Conservation (phyloP, 1,140 invertebrate species). For the Augochlora pura region DNA sequence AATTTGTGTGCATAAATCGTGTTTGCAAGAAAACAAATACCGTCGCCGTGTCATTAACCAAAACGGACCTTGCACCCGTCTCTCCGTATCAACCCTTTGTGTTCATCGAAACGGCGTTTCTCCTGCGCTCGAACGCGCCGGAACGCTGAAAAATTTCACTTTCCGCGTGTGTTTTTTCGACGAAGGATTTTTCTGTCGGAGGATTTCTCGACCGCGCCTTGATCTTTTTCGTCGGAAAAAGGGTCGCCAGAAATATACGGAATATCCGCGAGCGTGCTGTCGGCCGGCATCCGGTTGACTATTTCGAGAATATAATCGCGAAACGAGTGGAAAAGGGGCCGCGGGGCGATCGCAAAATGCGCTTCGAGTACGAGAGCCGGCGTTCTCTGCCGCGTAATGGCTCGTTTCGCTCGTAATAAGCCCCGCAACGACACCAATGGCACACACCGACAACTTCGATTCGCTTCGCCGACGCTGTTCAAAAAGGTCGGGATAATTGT, state of each 20-base stretch:
- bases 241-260: slow-evolving; percentile 74
- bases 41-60: background rate
- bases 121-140: too few relatives aligned
- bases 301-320: slow-evolving; percentile 78
- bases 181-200: background rate
- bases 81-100: background rate
- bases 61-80: background rate
- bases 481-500: too few relatives aligned
- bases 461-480: background rate
- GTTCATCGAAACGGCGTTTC: background rate
- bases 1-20: background rate
- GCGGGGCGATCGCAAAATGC: slow-evolving; percentile 39
- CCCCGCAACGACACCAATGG: background rate
- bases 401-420: slow-evolving; percentile 44
- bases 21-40: background rate
- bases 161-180: background rate
- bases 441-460: slow-evolving; percentile 11
- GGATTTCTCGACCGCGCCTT: slow-evolving; percentile 8
- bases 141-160: background rate
- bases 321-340: slow-evolving; percentile 55
- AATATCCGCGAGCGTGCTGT: slow-evolving; percentile 66
- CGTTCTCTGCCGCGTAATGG: slow-evolving; percentile 50
- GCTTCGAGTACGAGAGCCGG: slow-evolving; percentile 50
- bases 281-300: slow-evolving; percentile 76
- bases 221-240: slow-evolving; percentile 65